Base-by-base conservation (phyloP, 2,113 vertebrate species). In the Parotia lawesii region DNA sequence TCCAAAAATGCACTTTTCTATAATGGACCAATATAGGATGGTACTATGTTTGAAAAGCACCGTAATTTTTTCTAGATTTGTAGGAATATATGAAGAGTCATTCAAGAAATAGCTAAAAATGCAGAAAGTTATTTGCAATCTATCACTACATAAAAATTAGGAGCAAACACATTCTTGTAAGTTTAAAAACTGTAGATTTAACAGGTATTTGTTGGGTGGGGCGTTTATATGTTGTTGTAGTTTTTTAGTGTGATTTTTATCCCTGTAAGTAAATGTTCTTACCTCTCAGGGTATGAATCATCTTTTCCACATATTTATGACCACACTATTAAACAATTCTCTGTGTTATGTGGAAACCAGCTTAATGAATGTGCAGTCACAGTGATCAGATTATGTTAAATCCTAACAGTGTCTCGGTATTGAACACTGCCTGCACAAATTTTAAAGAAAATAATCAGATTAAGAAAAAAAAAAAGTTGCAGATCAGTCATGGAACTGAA, bases 141-240 rank as follows among this genome's bases (percentile, higher is more conserved):
- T 44, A 48, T 1, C 4, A 2, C 7, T 76, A 51, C 10, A 44
- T 33, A 11, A 73, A 87, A 73, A 45, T 44, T 40, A 60, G 6
- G 3, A 69, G 6, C 8, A 64, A 69, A 56, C 9, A 25, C 3
- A 1, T 42, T 58, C 7, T 16, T 69, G 2, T 13, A 51, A 69
- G 17, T 87, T 53, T 57, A 11, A 66, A 86, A 71, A 29, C 8
- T 28, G 1, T 5, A n/a, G 20, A 31, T 7, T 47, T 61, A 25
- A n/a, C 4, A 31, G 11, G 3, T 6, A 8, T 29, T 73, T 42
- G 8, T 47, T 44, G 23, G 4, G 5, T 50, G 40, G 3, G 3
- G 3, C 4, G 1, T 18, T 47, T 60, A 23, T 12, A 23, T 15
- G 12, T 14, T 48, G 2, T 9, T 44, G 12, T 29, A 38, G 6